These are phyloP conservation scores for Scelioninae gen. 2 DNA, from an alignment of 2,888 invertebrate genomes.

Conservation along the genomic window DNA sequence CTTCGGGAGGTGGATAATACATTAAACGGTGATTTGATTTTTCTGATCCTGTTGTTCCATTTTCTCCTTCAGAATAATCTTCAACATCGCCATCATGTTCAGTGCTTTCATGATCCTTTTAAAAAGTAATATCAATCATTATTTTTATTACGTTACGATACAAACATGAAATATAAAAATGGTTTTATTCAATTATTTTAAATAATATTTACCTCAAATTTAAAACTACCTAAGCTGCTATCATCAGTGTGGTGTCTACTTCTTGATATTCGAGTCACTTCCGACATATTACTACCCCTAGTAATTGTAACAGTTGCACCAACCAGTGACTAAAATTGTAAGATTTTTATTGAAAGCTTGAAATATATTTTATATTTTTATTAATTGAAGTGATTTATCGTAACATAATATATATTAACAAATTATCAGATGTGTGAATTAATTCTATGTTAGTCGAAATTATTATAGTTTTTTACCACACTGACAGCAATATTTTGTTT, in stretches of 20 bases:
- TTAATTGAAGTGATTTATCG: no score
- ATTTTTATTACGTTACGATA: no score
- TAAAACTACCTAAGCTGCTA: constrained; percentile 83
- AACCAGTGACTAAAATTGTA: constrained; percentile 71
- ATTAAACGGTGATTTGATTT: constrained; percentile 79
- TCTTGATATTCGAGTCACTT: constrained; percentile 74
- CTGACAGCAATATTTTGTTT: no score
- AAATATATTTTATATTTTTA: no score
- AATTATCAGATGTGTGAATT: no score
- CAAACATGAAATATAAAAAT: no score
- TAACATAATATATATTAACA: no score
- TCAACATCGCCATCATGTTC: constrained; percentile 92
- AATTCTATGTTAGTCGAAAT: no score
- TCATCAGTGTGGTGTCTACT: constrained; percentile 82
- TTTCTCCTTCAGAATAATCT: constrained; percentile 86
- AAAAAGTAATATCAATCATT: no score
- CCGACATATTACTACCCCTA: constrained; percentile 73
- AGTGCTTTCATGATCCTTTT: constrained; percentile 80
- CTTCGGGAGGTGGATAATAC: constrained; percentile 84
- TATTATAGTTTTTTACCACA: no score
- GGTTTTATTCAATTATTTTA: background rate
- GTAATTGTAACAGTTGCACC: constrained; percentile 74
- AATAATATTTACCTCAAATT: constrained; percentile 78
- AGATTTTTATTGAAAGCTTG: no score
- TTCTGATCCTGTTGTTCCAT: constrained; percentile 82